A percentile compares a stretch with the other conserved stretches of the same genome.
Evolutionary conservation across 2,113 vertebrate species (phyloP).

Genomic region (Hassar affinis): DNA sequence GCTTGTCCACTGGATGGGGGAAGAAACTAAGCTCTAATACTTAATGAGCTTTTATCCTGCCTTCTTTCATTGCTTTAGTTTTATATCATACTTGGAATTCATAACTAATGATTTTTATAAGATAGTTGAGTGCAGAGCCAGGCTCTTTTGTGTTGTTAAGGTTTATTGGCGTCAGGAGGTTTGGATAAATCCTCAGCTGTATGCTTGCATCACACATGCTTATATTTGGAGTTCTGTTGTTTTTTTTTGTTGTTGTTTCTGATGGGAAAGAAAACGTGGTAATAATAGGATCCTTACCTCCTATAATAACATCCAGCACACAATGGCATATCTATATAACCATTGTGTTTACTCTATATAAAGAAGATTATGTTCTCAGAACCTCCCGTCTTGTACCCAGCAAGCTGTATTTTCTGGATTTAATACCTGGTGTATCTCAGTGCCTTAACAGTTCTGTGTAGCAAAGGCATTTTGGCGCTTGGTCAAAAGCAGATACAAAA

Average conservation of each 20-base stretch:
- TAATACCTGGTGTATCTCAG: slow-evolving; percentile 33
- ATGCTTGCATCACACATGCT: background rate
- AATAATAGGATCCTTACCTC: slow-evolving; percentile 4
- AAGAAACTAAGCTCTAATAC: too few relatives aligned
- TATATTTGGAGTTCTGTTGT: background rate
- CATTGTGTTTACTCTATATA: slow-evolving; percentile 9
- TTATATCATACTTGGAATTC: background rate
- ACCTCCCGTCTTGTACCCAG: background rate
- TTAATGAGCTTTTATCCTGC: too few relatives aligned
- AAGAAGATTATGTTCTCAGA: slow-evolving; percentile 20
- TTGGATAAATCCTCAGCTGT: slow-evolving; percentile 15
- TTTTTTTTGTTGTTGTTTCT: background rate
- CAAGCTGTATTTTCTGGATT: slow-evolving; percentile 20
- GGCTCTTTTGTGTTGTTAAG: slow-evolving; percentile 4
- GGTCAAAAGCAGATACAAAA: slow-evolving; percentile 34
- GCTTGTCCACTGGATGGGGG: too few relatives aligned
- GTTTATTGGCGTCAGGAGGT: slow-evolving; percentile 7
- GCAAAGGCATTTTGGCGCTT: slow-evolving; percentile 28
- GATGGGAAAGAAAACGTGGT: background rate
- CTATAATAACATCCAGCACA: slow-evolving; percentile 16
- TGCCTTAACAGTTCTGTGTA: slow-evolving; percentile 19
- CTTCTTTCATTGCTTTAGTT: too few relatives aligned
- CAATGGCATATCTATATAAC: slow-evolving; percentile 16
- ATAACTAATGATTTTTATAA: slow-evolving; percentile 2
- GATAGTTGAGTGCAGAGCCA: background rate